Evolutionary conservation across 2,113 vertebrate species (phyloP).

Genomic region (Cyanocitta stelleri): DNA sequence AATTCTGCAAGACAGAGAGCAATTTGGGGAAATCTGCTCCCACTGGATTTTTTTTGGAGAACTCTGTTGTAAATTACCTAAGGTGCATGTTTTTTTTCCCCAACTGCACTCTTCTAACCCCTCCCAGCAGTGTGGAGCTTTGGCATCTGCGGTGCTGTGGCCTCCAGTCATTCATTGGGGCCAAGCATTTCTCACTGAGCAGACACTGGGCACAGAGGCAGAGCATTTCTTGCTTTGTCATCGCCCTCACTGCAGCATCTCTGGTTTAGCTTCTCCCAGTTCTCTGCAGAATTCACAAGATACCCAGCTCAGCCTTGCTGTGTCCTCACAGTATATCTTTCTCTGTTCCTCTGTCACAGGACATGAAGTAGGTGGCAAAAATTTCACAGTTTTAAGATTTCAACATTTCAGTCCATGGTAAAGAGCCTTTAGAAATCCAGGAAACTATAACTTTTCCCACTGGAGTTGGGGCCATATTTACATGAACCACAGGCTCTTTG

Average conservation of each 20-base stretch:
- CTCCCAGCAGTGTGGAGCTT: background rate
- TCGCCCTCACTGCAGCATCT: background rate
- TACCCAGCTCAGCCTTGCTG: background rate
- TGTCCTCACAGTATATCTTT: background rate
- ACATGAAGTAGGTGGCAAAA: background rate
- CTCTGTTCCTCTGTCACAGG: background rate
- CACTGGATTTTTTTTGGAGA: background rate
- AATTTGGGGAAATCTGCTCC: background rate
- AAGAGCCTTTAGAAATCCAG: background rate
- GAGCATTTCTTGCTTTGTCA: background rate
- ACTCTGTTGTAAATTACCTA: background rate
- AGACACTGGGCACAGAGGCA: background rate
- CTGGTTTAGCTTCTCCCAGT: background rate
- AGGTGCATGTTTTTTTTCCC: background rate
- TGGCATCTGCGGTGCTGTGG: background rate
- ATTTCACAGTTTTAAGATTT: background rate
- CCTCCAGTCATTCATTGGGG: background rate
- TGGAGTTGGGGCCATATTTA: background rate
- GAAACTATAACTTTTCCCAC: background rate
- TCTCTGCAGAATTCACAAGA: background rate
- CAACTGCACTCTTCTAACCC: rapidly evolving
- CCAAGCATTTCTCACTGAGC: background rate
- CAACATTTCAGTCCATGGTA: background rate
- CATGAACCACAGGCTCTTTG: background rate
- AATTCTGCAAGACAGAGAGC: background rate